Evolutionary conservation across 2,888 invertebrate genomes (phyloP).

Genomic region (Eledone cirrhosa): DNA sequence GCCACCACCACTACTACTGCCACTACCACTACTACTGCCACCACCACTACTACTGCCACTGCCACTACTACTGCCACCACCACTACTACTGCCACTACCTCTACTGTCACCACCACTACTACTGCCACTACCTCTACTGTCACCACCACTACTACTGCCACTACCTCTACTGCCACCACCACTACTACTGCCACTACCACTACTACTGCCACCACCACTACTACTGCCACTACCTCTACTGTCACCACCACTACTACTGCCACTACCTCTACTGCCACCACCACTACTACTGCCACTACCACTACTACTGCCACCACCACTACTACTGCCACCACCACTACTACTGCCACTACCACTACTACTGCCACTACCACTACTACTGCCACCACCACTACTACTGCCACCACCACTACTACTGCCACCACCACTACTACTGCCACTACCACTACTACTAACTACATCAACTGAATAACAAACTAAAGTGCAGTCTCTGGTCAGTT

Average conservation of each 20-base stretch:
- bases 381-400: not conserved
- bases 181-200: too few relatives aligned
- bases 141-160: too few relatives aligned
- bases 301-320: conserved; percentile 6
- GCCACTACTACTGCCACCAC: too few relatives aligned
- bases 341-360: conserved; percentile 1
- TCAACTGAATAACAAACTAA: not conserved
- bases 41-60: not conserved
- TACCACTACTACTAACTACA: not conserved
- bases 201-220: not conserved
- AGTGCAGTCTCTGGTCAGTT: not conserved
- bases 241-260: too few relatives aligned
- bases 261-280: too few relatives aligned
- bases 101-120: too few relatives aligned
- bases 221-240: conserved; percentile 14
- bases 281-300: conserved; percentile 19
- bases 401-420: not conserved
- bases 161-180: too few relatives aligned
- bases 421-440: conserved; percentile 13
- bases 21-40: too few relatives aligned
- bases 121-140: too few relatives aligned
- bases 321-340: conserved; percentile 17
- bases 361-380: conserved; percentile 20
- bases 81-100: too few relatives aligned
- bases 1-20: too few relatives aligned